Percentiles rank a stretch among this genome's conserved stretches.
Conservation (phyloP, 2,113 vertebrate species). For the Tragelaphus strepsiceros region DNA sequence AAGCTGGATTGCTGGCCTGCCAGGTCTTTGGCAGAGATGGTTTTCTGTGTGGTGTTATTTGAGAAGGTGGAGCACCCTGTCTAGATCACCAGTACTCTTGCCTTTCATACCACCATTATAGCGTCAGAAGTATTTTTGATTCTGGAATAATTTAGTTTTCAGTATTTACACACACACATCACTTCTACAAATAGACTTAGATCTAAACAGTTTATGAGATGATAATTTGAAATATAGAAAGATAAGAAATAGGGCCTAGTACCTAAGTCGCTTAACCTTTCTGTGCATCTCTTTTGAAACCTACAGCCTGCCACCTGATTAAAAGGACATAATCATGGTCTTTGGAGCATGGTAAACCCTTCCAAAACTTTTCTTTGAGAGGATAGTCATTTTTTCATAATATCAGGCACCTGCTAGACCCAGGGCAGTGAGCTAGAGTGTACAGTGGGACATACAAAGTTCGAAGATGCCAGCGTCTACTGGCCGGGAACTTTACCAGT, state of each 20-base stretch:
- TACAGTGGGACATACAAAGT: background rate
- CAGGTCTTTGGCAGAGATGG: background rate
- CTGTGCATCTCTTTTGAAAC: background rate
- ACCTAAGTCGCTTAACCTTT: background rate
- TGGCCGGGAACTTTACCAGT: background rate
- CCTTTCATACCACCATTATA: background rate
- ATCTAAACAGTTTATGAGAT: background rate
- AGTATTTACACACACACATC: background rate
- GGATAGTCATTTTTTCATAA: background rate
- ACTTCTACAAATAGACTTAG: background rate
- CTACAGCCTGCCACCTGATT: background rate
- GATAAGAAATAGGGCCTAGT: background rate
- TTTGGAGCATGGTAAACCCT: background rate
- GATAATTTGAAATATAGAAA: constrained; percentile 18
- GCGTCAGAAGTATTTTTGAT: background rate
- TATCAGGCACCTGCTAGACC: background rate
- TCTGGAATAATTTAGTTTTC: constrained; percentile 5
- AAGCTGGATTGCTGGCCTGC: constrained; percentile 32
- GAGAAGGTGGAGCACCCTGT: background rate
- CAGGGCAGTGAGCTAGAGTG: background rate
- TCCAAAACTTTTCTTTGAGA: background rate
- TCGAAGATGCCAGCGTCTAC: background rate
- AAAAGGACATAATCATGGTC: background rate
- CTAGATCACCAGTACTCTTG: background rate
- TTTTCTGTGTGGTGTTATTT: constrained; percentile 13